Evolutionary conservation across 92 coral and sea anemone species (phyloP).

Genomic region (Phymanthus crucifer): DNA sequence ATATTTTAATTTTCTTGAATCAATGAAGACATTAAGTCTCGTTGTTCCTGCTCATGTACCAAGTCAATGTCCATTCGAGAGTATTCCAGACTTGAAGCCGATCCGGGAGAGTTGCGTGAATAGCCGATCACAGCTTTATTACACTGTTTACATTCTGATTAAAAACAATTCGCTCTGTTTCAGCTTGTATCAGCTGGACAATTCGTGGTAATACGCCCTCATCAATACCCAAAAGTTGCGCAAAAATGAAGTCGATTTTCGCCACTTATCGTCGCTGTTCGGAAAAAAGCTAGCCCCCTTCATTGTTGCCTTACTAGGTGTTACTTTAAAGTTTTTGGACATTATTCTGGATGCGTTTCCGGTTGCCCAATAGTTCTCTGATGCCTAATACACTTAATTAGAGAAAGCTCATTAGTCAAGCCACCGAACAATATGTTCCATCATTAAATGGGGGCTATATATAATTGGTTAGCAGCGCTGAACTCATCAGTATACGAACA

Average conservation of each 20-base stretch:
- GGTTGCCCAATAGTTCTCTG: constrained; percentile 58
- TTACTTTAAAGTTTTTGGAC: constrained; percentile 53
- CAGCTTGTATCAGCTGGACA: constrained; percentile 67
- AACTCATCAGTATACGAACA: constrained; percentile 20
- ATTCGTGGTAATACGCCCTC: constrained; percentile 7
- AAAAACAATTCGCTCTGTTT: constrained; percentile 62
- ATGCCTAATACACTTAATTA: constrained; percentile 78
- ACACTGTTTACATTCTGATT: constrained; percentile 61
- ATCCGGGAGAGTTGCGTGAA: constrained; percentile 54
- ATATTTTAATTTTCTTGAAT: not conserved
- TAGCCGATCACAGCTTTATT: constrained; percentile 36
- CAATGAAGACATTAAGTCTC: not conserved
- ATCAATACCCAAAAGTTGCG: not conserved
- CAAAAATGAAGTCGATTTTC: not conserved
- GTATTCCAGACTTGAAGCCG: not conserved
- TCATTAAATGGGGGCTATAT: constrained; percentile 80
- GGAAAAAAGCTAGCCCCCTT: not conserved
- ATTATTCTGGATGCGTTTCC: constrained; percentile 54
- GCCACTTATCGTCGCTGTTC: not conserved
- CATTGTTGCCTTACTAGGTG: constrained; percentile 37
- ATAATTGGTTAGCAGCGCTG: constrained; percentile 75
- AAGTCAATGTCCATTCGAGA: not conserved
- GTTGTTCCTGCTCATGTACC: not conserved
- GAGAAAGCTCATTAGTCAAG: constrained; percentile 81
- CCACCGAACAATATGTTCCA: constrained; percentile 87